Conservation (phyloP, 2,888 invertebrate species). For the Hydriomena furcata region DNA sequence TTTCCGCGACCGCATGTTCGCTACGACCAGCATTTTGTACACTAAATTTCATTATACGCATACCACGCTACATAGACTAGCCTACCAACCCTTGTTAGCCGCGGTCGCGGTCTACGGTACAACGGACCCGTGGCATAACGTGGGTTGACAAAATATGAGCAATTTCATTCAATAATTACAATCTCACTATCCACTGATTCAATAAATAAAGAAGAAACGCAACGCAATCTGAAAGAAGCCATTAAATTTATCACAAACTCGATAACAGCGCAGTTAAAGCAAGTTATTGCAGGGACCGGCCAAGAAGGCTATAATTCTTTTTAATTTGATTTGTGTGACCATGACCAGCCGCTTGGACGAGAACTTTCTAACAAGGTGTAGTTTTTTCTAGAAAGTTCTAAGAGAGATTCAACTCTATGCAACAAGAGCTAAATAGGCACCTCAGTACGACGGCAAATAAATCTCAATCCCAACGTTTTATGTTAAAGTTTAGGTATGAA, state of each 20-base stretch:
- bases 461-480: not conserved
- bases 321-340: slow-evolving; percentile 33
- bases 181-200: too few relatives aligned
- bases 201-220: not conserved
- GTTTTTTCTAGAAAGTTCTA: slow-evolving; percentile 8
- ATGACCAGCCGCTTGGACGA: slow-evolving; percentile 3
- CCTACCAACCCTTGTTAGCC: too few relatives aligned
- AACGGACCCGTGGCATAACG: too few relatives aligned
- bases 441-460: not conserved
- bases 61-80: too few relatives aligned
- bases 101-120: too few relatives aligned
- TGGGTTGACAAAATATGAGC: too few relatives aligned
- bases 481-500: too few relatives aligned
- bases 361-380: slow-evolving; percentile 9
- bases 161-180: too few relatives aligned
- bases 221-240: slow-evolving; percentile 20
- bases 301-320: slow-evolving; percentile 25
- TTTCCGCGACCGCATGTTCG: too few relatives aligned
- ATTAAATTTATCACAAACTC: slow-evolving; percentile 29
- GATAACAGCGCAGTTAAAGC: slow-evolving; percentile 25
- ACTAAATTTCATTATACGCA: too few relatives aligned
- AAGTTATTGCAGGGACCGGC: slow-evolving; percentile 28
- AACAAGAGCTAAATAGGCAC: not conserved
- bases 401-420: not conserved
- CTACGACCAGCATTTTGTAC: too few relatives aligned